A percentile compares a stretch with the other conserved stretches of the same genome.
These are phyloP conservation scores for Irena cyanogastra DNA, from an alignment of 2,113 vertebrate species.

Conservation along the genomic window DNA sequence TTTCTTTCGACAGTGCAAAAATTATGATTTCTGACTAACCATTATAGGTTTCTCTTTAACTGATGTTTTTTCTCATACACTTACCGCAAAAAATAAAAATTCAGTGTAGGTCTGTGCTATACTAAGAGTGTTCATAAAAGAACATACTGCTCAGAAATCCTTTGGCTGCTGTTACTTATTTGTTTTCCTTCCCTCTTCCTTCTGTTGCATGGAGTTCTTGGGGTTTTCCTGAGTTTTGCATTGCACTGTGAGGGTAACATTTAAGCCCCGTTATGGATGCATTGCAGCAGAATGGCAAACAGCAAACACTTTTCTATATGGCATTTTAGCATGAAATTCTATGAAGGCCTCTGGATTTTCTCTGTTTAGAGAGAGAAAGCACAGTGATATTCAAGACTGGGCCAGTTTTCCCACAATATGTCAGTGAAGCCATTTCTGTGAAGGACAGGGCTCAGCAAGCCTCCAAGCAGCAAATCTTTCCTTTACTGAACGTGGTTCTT, in stretches of 20 bases:
- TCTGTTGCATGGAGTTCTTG: background rate
- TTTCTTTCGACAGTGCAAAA: background rate
- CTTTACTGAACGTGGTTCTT: background rate
- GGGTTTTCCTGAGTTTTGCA: background rate
- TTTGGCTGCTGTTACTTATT: background rate
- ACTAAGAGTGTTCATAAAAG: background rate
- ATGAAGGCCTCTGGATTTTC: background rate
- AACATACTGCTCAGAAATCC: background rate
- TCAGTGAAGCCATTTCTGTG: background rate
- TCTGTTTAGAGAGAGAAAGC: background rate
- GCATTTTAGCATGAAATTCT: background rate
- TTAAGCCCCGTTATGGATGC: background rate
- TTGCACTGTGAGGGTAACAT: background rate
- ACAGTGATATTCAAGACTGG: background rate
- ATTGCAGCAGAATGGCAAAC: background rate
- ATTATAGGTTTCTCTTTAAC: background rate
- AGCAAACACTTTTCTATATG: background rate
- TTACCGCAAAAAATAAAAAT: background rate
- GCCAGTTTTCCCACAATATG: background rate
- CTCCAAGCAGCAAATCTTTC: background rate
- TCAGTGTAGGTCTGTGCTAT: background rate
- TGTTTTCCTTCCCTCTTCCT: background rate
- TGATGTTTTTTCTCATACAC: background rate
- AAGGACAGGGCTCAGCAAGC: background rate
- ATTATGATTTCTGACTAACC: background rate